phyloP scores from a whole-genome alignment of 2,113 vertebrate genomes.

The western clawed frog (Xenopus tropicalis) region DNA sequence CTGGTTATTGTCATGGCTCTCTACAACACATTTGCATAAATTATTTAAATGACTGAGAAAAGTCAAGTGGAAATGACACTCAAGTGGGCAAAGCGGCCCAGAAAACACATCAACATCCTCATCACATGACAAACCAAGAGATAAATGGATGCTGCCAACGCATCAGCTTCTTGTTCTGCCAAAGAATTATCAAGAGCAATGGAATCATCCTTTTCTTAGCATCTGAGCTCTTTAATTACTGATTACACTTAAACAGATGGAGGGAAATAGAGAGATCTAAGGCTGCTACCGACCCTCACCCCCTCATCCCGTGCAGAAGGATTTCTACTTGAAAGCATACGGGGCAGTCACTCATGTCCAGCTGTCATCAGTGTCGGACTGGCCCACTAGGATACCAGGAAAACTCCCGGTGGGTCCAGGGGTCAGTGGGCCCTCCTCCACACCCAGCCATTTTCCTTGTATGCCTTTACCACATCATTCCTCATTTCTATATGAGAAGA shows the following conservation, averaged over 20 bases:
- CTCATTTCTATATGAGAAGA: too few species aligned
- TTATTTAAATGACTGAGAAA: slow-evolving; percentile 10
- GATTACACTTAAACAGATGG: background rate
- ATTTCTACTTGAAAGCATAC: too few species aligned
- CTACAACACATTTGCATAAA: slow-evolving; percentile 14
- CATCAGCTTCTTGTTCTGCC: background rate
- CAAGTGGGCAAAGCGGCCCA: background rate
- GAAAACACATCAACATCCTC: slow-evolving; percentile 8
- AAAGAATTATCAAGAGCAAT: background rate
- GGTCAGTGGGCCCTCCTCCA: too few species aligned
- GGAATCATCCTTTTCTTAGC: background rate
- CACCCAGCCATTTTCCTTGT: too few species aligned
- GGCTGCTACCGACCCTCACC: too few species aligned
- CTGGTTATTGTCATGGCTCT: background rate
- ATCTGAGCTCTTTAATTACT: background rate
- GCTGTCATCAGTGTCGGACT: too few species aligned
- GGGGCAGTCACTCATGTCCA: too few species aligned
- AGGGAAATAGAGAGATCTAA: background rate
- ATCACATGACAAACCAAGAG: background rate
- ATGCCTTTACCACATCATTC: too few species aligned
- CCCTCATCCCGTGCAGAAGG: too few species aligned
- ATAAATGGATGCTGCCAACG: slow-evolving; percentile 41
- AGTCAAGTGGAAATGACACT: slow-evolving; percentile 24
- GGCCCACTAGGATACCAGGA: too few species aligned
- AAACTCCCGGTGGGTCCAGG: too few species aligned